Evolutionary conservation across 2,797 vertebrate genomes (phyloP).

Genomic region (Peromyscus nudipes): DNA sequence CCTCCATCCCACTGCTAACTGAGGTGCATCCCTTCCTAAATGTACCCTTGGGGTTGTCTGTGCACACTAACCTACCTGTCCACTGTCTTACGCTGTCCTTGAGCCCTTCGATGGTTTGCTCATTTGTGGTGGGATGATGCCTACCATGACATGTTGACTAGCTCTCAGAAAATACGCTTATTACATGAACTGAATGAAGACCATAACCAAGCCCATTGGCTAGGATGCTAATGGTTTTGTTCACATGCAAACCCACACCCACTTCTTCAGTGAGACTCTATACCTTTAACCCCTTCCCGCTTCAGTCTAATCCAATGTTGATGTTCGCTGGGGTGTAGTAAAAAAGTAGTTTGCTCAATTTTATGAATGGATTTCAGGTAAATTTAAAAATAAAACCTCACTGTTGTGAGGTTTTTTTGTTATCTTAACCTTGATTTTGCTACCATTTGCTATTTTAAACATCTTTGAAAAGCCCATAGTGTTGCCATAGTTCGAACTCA

Average conservation of each 20-base stretch:
- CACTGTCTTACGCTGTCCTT: not conserved
- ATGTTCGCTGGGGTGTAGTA: not conserved
- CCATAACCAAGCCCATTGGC: not conserved
- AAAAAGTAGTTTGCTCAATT: conserved; percentile 14
- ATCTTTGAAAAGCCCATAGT: conserved; percentile 27
- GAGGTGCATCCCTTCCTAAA: not conserved
- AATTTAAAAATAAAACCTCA: not conserved
- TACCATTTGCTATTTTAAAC: not conserved
- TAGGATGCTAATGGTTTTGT: not conserved
- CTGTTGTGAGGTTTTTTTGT: not conserved
- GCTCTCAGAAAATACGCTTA: not conserved
- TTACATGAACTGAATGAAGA: not conserved
- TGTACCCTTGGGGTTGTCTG: not conserved
- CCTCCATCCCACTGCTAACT: not conserved
- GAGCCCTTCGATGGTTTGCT: not conserved
- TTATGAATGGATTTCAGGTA: conserved; percentile 52
- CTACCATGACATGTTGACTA: not conserved
- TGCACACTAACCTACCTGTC: not conserved
- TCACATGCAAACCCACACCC: not conserved
- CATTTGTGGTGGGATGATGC: not conserved
- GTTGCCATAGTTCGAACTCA: not conserved
- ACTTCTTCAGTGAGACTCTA: not conserved
- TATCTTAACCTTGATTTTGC: not conserved
- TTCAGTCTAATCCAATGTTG: not conserved
- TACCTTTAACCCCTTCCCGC: not conserved